Base-by-base conservation (phyloP, 2,888 invertebrate species). In the Paralinhomoeus sp. region DNA sequence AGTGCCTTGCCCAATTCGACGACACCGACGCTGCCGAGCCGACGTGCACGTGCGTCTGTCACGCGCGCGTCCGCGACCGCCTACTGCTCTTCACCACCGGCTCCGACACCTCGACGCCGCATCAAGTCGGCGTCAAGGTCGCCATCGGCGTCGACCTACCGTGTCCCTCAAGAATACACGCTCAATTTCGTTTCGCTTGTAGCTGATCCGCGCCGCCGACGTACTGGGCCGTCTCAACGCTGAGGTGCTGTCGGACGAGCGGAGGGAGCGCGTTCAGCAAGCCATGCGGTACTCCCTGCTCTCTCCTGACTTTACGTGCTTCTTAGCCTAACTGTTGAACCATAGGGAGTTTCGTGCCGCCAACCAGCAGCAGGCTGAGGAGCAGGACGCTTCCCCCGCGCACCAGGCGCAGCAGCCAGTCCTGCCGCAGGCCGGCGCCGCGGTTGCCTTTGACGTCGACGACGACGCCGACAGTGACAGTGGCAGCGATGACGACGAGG, bases 81-180 rank as follows among this genome's bases (percentile, higher is more conserved):
- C 75, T 75, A 62, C 69, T 82, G 22, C 80, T 82, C 51, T 82
- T 80, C 62, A 79, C 80, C 1, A 79, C 77, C 23, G 81, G 81
- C 1, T 75, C 75, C 5, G 74, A 76, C 62, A 80, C 81, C 0
- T 81, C 78, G 56, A 79, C 78, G 1, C 81, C 81, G 0, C 82
- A 82, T 67, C 78, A 80, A 65, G 75, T 82, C 51, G 78, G 77
- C 54, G 60, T 62, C 24, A 62, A 62, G 43, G 13, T n/a, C 20
- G 18, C 42, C 3, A 20, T 7, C n/a, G 17, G 17, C 7, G 7
- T 7, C 12, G 7, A 9, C 12, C 7, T 18, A 36, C 7, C 18
- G n/a, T n/a, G n/a, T n/a, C n/a, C n/a, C n/a, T n/a, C n/a, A n/a
- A n/a, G n/a, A n/a, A n/a, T n/a, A n/a, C n/a, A n/a, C n/a, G n/a